Evolutionary conservation across 2,797 vertebrate species (phyloP).

Genomic region (Phataginus tetradactyla): DNA sequence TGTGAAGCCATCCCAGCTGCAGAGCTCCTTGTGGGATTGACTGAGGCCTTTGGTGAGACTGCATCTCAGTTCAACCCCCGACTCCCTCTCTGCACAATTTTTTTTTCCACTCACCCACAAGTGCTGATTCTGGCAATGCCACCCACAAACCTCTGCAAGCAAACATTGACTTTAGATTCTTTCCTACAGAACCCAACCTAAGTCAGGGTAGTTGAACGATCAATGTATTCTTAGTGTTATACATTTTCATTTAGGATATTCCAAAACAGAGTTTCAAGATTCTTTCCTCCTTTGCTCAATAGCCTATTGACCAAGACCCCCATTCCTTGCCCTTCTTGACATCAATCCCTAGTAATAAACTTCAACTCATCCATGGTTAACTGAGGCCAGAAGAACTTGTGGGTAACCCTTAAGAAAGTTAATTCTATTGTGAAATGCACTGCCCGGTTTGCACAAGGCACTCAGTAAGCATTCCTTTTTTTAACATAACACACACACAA

Average conservation of each 20-base stretch:
- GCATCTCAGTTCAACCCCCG: neutral
- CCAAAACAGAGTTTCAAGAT: slow-evolving; percentile 17
- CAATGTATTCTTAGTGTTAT: neutral
- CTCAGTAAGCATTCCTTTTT: neutral
- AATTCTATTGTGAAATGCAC: neutral
- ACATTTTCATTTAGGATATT: neutral
- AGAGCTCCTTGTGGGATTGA: neutral
- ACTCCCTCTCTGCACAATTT: neutral
- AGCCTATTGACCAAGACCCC: neutral
- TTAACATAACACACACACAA: neutral
- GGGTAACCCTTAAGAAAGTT: neutral
- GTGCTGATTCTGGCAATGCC: neutral
- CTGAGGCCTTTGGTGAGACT: neutral
- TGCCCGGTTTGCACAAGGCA: neutral
- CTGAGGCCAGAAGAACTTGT: neutral
- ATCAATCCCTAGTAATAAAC: neutral
- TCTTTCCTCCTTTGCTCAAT: neutral
- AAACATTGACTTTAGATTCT: neutral
- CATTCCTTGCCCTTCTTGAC: neutral
- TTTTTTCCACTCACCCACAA: neutral
- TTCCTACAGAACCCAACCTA: neutral
- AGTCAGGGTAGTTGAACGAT: neutral
- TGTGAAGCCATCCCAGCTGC: neutral
- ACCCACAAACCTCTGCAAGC: neutral
- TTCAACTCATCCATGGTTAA: neutral